These are phyloP conservation scores for Myotis pilosus DNA, from an alignment of 2,797 vertebrate genomes.

Conservation along the genomic window DNA sequence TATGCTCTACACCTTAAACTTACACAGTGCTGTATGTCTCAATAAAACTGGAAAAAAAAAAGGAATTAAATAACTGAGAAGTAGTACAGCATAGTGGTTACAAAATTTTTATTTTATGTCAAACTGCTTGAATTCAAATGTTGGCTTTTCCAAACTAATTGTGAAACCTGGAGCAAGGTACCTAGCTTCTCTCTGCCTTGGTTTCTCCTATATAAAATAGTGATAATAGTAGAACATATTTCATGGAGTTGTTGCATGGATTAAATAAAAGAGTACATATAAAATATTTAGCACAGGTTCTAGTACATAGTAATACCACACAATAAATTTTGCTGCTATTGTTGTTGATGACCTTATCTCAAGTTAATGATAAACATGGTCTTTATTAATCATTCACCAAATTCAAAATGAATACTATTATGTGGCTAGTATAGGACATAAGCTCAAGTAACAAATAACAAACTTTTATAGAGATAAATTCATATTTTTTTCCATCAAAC, in stretches of 20 bases:
- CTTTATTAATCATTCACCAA: neutral
- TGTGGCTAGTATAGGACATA: neutral
- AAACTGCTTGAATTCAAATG: neutral
- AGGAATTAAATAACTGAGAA: neutral
- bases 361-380: neutral
- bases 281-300: neutral
- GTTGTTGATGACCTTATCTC: slow-evolving; percentile 15
- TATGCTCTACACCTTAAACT: neutral
- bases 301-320: neutral
- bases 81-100: neutral
- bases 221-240: neutral
- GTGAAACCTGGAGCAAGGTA: neutral
- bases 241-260: neutral
- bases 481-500: neutral
- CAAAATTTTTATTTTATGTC: neutral
- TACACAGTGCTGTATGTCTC: neutral
- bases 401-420: slow-evolving; percentile 3
- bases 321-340: neutral
- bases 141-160: slow-evolving; percentile 9
- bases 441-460: slow-evolving; percentile 33
- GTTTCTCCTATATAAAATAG: neutral
- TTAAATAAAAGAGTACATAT: neutral
- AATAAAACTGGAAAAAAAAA: neutral
- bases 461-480: slow-evolving; percentile 11
- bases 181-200: neutral